Conservation (phyloP, 2,888 invertebrate species). For the Chrysina gloriosa region DNA sequence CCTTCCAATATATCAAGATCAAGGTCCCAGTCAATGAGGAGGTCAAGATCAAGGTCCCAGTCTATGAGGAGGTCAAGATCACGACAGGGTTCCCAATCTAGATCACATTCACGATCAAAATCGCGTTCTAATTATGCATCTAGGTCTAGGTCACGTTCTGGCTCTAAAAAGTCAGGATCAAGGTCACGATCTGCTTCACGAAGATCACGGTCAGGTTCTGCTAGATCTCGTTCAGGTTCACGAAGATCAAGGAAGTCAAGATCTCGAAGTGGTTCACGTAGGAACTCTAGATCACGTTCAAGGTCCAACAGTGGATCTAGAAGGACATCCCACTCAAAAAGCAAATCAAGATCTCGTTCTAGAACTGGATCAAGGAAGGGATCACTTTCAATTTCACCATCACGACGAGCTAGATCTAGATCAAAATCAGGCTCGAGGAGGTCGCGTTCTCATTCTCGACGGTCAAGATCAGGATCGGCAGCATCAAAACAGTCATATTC, state of each 20-base stretch:
- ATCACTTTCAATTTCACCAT: slow-evolving; percentile 43
- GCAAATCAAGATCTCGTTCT: slow-evolving; percentile 54
- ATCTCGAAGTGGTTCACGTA: slow-evolving; percentile 52
- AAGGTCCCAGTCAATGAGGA: no score
- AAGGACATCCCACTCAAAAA: slow-evolving; percentile 49
- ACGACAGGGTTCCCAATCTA: slow-evolving; percentile 47
- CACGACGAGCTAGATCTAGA: slow-evolving; percentile 50
- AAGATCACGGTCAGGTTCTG: slow-evolving; percentile 53
- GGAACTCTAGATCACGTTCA: slow-evolving; percentile 49
- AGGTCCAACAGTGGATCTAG: slow-evolving; percentile 49
- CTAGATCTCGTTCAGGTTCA: slow-evolving; percentile 48
- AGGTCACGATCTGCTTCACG: slow-evolving; percentile 29
- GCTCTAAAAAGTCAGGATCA: slow-evolving; percentile 46
- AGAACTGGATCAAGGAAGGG: slow-evolving; percentile 52
- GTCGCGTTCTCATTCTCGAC: slow-evolving; percentile 56
- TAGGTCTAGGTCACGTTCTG: slow-evolving; percentile 46
- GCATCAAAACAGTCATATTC: slow-evolving; percentile 53
- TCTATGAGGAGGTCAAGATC: no score
- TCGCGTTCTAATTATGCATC: slow-evolving; percentile 50
- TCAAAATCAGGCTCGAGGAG: slow-evolving; percentile 54
- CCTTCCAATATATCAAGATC: slow-evolving; percentile 49
- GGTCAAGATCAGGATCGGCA: slow-evolving; percentile 51
- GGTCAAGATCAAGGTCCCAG: slow-evolving; percentile 32
- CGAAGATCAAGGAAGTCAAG: slow-evolving; percentile 49
- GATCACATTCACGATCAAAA: slow-evolving; percentile 43